A percentile compares a stretch with the other conserved stretches of the same genome.
Conservation (phyloP, 2,888 invertebrate genomes). For the Pachliopta kotzebuea region DNA sequence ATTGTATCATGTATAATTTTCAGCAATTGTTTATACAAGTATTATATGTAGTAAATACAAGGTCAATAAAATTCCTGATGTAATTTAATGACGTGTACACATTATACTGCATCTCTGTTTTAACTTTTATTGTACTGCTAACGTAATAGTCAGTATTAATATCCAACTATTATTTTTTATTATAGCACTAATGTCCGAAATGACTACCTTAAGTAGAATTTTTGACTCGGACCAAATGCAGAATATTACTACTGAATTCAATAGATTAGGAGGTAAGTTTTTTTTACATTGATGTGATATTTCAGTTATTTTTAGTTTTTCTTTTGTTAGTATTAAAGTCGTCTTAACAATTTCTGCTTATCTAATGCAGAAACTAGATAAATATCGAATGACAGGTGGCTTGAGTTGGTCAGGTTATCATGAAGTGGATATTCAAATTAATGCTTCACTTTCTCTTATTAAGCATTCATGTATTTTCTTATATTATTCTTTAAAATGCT, state of each 20-base stretch:
- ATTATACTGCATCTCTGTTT: conserved; percentile 11
- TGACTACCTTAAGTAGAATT: conserved; percentile 62
- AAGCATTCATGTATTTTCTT: too few relatives aligned
- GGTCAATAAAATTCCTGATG: conserved; percentile 31
- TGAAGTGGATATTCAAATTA: too few relatives aligned
- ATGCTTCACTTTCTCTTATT: too few relatives aligned
- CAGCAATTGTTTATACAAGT: conserved; percentile 27
- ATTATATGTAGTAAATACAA: conserved; percentile 33
- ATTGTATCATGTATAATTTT: conserved; percentile 9
- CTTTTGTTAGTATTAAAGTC: not conserved
- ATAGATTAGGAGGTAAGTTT: conserved; percentile 65
- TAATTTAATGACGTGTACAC: conserved; percentile 34
- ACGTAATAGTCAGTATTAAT: not conserved
- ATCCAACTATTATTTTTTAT: not conserved
- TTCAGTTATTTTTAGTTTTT: not conserved
- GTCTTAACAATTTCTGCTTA: not conserved
- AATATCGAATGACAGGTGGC: not conserved
- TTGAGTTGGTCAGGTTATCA: not conserved
- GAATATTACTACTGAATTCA: conserved; percentile 64
- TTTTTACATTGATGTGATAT: not conserved
- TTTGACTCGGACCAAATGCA: conserved; percentile 63
- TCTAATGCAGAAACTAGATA: not conserved
- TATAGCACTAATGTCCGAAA: conserved; percentile 32
- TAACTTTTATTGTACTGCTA: not conserved
- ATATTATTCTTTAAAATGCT: too few relatives aligned